Percentiles rank a stretch among this genome's conserved stretches.
These are phyloP conservation scores for Leptura quadrifasciata DNA, from an alignment of 2,888 invertebrate genomes.

Conservation along the genomic window DNA sequence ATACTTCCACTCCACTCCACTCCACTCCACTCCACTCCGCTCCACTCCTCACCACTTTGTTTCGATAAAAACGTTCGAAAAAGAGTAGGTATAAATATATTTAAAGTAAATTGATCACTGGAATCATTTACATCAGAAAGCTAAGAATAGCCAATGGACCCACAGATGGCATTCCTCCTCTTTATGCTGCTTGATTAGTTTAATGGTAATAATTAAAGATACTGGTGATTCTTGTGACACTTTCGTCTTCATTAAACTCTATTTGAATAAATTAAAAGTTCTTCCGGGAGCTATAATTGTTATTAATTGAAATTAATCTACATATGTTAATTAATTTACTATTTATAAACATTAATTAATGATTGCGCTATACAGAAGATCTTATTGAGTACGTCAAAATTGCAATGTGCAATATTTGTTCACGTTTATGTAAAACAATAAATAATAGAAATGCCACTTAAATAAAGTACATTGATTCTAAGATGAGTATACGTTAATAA, in stretches of 20 bases:
- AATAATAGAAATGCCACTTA: background rate
- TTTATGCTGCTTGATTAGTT: background rate
- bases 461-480: background rate
- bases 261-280: conserved; percentile 23
- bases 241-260: conserved; percentile 8
- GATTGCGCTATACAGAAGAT: no score
- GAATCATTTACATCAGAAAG: no score
- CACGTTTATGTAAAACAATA: background rate
- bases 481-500: background rate
- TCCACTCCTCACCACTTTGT: no score
- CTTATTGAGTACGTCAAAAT: no score
- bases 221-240: background rate
- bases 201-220: conserved; percentile 19
- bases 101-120: no score
- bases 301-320: conserved; percentile 21
- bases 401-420: no score
- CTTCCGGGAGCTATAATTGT: conserved; percentile 9
- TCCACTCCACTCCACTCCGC: no score
- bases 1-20: no score
- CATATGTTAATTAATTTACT: conserved; percentile 9
- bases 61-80: no score
- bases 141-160: no score
- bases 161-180: background rate
- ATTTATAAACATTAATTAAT: background rate
- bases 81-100: no score